Conservation (phyloP, 2,113 vertebrate genomes). For the Ageneiosus marmoratus region DNA sequence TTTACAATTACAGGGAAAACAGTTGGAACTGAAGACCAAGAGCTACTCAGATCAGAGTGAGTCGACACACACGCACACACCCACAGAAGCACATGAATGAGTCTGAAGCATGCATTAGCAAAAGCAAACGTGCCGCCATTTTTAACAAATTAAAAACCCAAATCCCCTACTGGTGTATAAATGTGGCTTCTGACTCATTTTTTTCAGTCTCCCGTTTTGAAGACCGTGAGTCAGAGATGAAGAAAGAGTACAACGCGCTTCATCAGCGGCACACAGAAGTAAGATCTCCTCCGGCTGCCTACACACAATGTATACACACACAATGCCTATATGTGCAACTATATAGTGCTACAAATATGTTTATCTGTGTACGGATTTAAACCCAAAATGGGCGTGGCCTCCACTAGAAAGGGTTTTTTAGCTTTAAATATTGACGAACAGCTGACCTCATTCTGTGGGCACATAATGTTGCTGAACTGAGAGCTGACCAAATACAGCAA, state of each 20-base stretch:
- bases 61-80: slow-evolving; percentile 38
- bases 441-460: no score
- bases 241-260: slow-evolving; percentile 96
- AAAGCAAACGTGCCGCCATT: not conserved
- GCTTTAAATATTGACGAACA: not conserved
- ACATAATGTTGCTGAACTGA: no score
- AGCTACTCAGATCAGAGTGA: slow-evolving; percentile 92
- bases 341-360: not conserved
- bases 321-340: not conserved
- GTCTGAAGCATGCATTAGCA: not conserved
- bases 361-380: not conserved
- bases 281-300: not conserved
- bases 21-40: slow-evolving; percentile 92
- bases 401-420: not conserved
- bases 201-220: slow-evolving; percentile 87
- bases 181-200: slow-evolving; percentile 19
- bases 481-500: no score
- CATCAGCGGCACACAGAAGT: slow-evolving; percentile 97
- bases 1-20: slow-evolving; percentile 91
- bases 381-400: not conserved
- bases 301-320: not conserved
- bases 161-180: not conserved
- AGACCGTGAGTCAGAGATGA: slow-evolving; percentile 95
- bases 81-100: not conserved
- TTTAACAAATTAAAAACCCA: not conserved